Evolutionary conservation across 2,888 invertebrate genomes (phyloP).

Genomic region (Ganaspis brasiliensis): DNA sequence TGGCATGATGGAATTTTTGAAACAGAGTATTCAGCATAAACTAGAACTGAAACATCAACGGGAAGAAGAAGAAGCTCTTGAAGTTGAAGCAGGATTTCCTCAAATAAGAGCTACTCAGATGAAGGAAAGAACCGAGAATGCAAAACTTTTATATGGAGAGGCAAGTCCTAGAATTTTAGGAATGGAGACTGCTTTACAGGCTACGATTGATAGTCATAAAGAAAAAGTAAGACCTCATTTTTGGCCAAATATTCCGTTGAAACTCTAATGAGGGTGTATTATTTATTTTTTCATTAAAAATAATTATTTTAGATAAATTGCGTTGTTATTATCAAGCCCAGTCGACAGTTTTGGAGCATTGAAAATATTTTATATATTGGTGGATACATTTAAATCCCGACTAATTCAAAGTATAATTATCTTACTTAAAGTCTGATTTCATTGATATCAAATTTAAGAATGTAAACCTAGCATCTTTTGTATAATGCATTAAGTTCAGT

Average conservation of each 20-base stretch:
- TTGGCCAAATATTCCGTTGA: slow-evolving; percentile 89
- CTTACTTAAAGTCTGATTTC: no score
- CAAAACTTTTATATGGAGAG: slow-evolving; percentile 85
- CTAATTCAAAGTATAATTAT: no score
- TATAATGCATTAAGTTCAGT: no score
- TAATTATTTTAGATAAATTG: not conserved
- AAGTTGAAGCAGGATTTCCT: slow-evolving; percentile 51
- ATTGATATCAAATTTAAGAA: no score
- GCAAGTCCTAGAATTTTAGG: slow-evolving; percentile 86
- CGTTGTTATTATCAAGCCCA: no score
- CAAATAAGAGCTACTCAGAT: slow-evolving; percentile 68
- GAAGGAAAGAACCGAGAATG: slow-evolving; percentile 77
- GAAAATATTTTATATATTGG: no score
- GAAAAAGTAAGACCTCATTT: slow-evolving; percentile 84
- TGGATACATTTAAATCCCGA: no score
- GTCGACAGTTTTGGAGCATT: no score
- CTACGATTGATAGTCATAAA: slow-evolving; percentile 84
- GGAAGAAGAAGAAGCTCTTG: slow-evolving; percentile 52
- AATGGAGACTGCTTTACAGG: slow-evolving; percentile 87
- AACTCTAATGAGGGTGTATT: slow-evolving; percentile 64
- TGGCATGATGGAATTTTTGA: slow-evolving; percentile 85
- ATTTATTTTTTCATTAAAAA: no score
- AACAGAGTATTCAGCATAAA: slow-evolving; percentile 83
- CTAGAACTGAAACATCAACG: slow-evolving; percentile 76
- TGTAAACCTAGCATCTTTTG: no score